A percentile compares a stretch with the other conserved stretches of the same genome.
Conservation (phyloP, 2,888 invertebrate species). For the Leuctra nigra region DNA sequence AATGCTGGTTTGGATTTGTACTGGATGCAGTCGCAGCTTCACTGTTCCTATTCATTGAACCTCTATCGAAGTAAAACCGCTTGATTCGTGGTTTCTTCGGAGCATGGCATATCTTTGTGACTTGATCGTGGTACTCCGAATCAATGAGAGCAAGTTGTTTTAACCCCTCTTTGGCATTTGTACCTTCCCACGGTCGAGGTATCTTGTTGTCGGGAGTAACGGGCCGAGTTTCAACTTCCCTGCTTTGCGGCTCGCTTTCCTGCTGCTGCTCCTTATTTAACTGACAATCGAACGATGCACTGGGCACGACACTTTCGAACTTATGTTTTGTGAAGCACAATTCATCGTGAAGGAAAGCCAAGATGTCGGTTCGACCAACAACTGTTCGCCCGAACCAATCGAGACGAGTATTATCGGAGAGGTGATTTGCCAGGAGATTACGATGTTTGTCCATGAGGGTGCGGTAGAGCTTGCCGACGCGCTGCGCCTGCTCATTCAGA, state of each 20-base stretch:
- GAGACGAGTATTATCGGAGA: constrained; percentile 17
- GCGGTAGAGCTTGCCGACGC: constrained; percentile 18
- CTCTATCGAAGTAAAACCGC: not conserved
- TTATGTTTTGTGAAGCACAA: not conserved
- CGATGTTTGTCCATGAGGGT: constrained; percentile 19
- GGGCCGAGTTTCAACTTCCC: not conserved
- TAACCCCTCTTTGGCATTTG: not conserved
- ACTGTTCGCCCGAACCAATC: constrained; percentile 23
- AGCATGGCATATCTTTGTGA: not conserved
- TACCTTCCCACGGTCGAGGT: not conserved
- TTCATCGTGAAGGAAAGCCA: constrained; percentile 9
- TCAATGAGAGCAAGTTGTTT: not conserved
- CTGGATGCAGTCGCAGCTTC: not conserved
- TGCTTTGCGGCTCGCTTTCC: not conserved
- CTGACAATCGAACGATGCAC: not conserved
- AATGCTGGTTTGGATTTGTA: not conserved
- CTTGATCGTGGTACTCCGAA: not conserved
- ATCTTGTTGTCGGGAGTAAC: not conserved
- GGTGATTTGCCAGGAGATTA: not conserved
- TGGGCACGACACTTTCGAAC: not conserved
- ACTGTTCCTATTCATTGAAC: not conserved
- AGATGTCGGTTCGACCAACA: constrained; percentile 11
- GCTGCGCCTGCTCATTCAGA: not conserved
- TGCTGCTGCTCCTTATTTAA: not conserved
- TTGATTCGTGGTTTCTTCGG: not conserved